A percentile compares a stretch with the other conserved stretches of the same genome.
phyloP scores from a whole-genome alignment of 2,797 vertebrate genomes.

The Pipistrellus pipistrellus region DNA sequence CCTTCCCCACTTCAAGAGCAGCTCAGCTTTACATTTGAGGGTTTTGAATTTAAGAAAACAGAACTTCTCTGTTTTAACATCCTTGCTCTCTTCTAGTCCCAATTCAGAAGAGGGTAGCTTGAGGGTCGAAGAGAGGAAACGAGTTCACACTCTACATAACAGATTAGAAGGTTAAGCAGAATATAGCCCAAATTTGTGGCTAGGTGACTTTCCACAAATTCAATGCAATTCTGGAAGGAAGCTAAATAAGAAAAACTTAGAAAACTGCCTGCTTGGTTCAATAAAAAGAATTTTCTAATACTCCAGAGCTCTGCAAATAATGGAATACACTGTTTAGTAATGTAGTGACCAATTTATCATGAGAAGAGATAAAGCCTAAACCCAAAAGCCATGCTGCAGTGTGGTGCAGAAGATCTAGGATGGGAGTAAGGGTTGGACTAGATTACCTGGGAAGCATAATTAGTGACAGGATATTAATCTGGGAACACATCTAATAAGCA shows the following conservation, averaged over 20 bases:
- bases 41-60: neutral
- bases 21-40: neutral
- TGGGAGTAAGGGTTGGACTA: neutral
- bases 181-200: neutral
- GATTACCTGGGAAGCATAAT: neutral
- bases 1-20: neutral
- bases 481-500: neutral
- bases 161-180: neutral
- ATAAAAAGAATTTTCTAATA: neutral
- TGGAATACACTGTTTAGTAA: neutral
- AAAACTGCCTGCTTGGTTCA: neutral
- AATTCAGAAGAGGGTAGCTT: neutral
- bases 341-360: neutral
- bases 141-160: neutral
- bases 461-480: neutral
- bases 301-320: neutral
- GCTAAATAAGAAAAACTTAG: neutral
- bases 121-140: neutral
- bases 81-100: neutral
- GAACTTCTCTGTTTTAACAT: neutral
- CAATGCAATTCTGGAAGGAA: neutral
- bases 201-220: constrained; percentile 16
- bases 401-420: neutral
- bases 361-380: constrained; percentile 8
- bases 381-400: neutral